Percentiles rank a stretch among this genome's conserved stretches.
phyloP scores from a whole-genome alignment of 2,888 invertebrate genomes.

The Lithophane semibrunnea region DNA sequence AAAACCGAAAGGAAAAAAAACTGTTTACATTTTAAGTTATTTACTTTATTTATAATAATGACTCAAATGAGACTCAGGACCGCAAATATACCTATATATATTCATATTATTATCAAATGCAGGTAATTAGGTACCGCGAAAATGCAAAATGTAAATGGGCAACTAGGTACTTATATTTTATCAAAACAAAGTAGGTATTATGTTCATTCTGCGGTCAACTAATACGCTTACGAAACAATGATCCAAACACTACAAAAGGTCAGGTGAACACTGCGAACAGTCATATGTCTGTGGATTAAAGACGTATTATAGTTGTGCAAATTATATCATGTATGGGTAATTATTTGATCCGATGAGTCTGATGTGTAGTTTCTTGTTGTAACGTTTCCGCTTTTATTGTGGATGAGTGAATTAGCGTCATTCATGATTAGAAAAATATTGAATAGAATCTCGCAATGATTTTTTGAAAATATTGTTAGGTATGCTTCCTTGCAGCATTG shows the following conservation, averaged over 20 bases:
- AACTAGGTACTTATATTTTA: neutral
- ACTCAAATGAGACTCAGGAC: neutral
- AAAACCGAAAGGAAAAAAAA: neutral
- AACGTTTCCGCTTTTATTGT: constrained; percentile 26
- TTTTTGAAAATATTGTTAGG: neutral
- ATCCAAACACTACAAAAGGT: constrained; percentile 30
- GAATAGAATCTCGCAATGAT: neutral
- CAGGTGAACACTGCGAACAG: constrained; percentile 13
- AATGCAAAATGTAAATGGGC: neutral
- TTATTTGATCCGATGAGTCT: constrained; percentile 33
- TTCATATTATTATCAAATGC: neutral
- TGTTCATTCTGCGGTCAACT: constrained; percentile 1
- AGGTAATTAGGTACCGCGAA: neutral
- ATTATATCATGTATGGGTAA: constrained; percentile 25
- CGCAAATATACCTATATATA: neutral
- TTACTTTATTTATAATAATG: neutral
- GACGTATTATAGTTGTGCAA: constrained; percentile 46
- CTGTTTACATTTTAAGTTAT: neutral
- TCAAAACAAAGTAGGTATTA: constrained; percentile 4
- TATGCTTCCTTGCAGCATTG: neutral
- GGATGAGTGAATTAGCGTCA: constrained; percentile 23
- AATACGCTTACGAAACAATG: constrained; percentile 32
- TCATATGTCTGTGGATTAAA: constrained; percentile 40
- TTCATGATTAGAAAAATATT: constrained; percentile 8
- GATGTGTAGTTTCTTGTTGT: constrained; percentile 5